These are phyloP conservation scores for Melanotaenia boesemani DNA, from an alignment of 2,797 vertebrate species.

Conservation along the genomic window DNA sequence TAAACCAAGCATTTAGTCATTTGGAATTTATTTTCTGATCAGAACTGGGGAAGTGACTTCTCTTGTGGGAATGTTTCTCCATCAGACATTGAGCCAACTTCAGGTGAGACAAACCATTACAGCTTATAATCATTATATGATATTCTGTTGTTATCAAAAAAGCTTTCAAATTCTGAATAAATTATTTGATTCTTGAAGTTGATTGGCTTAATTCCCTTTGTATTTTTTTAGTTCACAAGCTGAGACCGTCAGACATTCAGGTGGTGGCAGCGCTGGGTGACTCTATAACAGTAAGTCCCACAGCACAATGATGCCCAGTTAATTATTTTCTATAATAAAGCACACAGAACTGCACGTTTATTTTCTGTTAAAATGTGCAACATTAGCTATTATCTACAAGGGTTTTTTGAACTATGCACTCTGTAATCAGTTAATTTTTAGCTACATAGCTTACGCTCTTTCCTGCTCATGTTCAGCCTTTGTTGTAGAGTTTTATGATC, in stretches of 20 bases:
- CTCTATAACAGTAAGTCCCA: slow-evolving; percentile 70
- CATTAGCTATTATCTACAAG: not conserved
- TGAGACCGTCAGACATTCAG: slow-evolving; percentile 88
- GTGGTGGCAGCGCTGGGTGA: slow-evolving; percentile 88
- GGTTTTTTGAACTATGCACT: too few relatives aligned
- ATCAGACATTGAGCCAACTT: slow-evolving; percentile 81
- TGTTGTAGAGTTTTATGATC: too few relatives aligned
- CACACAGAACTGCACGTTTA: not conserved
- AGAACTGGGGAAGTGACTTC: slow-evolving; percentile 94
- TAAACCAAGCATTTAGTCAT: not conserved
- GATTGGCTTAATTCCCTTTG: slow-evolving; percentile 2
- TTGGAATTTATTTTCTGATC: slow-evolving; percentile 29
- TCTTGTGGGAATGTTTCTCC: slow-evolving; percentile 75
- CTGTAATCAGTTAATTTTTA: too few relatives aligned
- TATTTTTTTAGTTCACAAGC: slow-evolving; percentile 78
- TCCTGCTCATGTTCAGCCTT: too few relatives aligned
- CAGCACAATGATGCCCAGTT: not conserved
- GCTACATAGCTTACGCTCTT: too few relatives aligned
- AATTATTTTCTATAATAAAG: not conserved
- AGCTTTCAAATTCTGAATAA: not conserved
- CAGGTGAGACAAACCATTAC: slow-evolving; percentile 82
- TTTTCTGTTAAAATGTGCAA: slow-evolving; percentile 36
- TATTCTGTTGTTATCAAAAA: not conserved
- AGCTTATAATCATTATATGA: not conserved
- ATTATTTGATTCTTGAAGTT: not conserved